These are phyloP conservation scores for Zaprionus camerounensis DNA, from an alignment of 1,140 invertebrate species.

Conservation along the genomic window DNA sequence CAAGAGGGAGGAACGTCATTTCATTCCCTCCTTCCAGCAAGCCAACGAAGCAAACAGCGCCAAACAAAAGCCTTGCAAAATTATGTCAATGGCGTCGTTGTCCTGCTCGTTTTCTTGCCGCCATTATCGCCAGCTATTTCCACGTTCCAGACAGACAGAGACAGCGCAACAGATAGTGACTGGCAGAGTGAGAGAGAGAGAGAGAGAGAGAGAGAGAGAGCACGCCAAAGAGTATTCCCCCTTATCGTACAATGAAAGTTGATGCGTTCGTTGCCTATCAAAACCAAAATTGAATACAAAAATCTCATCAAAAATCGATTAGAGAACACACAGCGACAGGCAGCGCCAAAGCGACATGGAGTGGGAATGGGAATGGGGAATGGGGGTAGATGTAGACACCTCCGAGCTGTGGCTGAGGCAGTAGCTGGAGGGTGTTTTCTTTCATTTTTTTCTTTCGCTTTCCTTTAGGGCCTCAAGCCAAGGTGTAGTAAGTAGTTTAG, in stretches of 20 bases:
- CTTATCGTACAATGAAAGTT: slow-evolving; percentile 24
- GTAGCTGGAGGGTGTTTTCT: neutral
- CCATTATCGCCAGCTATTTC: slow-evolving; percentile 44
- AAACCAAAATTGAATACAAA: slow-evolving; percentile 79
- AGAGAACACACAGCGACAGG: slow-evolving; percentile 49
- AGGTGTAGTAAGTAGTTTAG: slow-evolving; percentile 42
- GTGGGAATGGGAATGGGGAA: neutral
- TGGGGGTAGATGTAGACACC: neutral
- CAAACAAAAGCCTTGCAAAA: slow-evolving; percentile 65
- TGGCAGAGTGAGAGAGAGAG: neutral
- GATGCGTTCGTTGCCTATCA: slow-evolving; percentile 63
- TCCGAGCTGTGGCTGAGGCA: neutral
- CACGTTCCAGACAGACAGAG: slow-evolving; percentile 17
- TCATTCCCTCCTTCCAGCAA: neutral
- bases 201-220: neutral
- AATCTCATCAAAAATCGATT: slow-evolving; percentile 81
- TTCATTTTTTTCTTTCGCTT: neutral
- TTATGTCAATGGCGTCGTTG: slow-evolving; percentile 70
- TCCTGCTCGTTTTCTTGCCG: slow-evolving; percentile 44
- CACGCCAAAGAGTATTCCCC: slow-evolving; percentile 4
- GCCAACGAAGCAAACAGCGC: neutral
- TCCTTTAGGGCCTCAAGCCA: slow-evolving; percentile 9
- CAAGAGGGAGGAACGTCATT: neutral
- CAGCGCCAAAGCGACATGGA: neutral
- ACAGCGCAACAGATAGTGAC: neutral